Conservation (phyloP, 2,888 invertebrate genomes). For the Steinernema scapterisci region DNA sequence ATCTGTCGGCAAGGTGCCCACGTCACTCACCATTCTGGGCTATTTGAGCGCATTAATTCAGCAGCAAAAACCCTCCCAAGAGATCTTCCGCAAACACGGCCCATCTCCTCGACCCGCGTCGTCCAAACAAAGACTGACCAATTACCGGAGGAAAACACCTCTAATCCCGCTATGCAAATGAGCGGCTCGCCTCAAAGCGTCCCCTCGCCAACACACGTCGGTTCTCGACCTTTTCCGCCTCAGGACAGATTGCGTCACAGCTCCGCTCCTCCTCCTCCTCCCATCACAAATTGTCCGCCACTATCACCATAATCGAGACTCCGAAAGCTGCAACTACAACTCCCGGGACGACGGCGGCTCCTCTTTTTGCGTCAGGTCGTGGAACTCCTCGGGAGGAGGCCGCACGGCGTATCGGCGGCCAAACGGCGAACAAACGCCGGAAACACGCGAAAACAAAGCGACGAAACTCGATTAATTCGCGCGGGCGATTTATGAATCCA, state of each 20-base stretch:
- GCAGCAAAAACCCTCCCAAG: no score
- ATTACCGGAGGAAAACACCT: constrained; percentile 1
- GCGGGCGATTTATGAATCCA: constrained; percentile 18
- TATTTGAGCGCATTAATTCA: no score
- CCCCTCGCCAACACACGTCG: neutral
- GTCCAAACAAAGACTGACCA: neutral
- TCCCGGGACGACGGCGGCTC: neutral
- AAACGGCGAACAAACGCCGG: neutral
- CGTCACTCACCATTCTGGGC: no score
- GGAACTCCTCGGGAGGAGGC: neutral
- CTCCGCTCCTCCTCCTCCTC: no score
- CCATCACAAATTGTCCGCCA: neutral
- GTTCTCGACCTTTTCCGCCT: constrained; percentile 1
- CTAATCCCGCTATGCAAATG: neutral
- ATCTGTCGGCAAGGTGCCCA: no score
- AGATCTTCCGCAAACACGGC: no score
- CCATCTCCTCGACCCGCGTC: neutral
- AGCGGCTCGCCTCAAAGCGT: neutral
- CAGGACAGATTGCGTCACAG: neutral
- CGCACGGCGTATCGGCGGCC: neutral
- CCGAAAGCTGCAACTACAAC: neutral
- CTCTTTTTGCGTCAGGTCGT: neutral
- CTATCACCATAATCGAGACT: neutral
- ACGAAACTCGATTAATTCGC: constrained; percentile 27
- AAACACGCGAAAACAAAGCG: constrained; percentile 11